Base-by-base conservation (phyloP, 2,797 vertebrate genomes). In the Chelonia mydas region DNA sequence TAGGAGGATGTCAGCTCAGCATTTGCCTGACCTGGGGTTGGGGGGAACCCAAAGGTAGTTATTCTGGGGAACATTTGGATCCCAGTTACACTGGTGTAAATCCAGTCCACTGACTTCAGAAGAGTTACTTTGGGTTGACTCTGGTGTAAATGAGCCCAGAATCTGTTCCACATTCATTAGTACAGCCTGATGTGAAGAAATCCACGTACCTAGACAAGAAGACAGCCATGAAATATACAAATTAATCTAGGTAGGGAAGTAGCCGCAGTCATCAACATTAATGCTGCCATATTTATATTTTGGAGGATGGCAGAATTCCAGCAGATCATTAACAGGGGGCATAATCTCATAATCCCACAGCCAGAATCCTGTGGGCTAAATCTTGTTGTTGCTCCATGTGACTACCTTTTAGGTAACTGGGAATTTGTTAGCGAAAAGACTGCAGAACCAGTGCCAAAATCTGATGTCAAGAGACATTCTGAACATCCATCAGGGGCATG, bases 401-500 rank as follows among this genome's bases (percentile, higher is more conserved):
- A 94, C 76, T 93, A 94, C 68, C 68, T 96, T 95, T 86, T 77
- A 93, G 86, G 25, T 91, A 85, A 74, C 79, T 12, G 65, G 81
- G 81, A 92, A 6, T 72, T 83, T 86, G 68, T 57, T 81, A 95
- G 93, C 84, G 88, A 95, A 97, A 96, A 94, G 88, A 95, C 90
- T 41, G 37, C 74, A 81, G 74, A 86, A 76, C 49, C n/a, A 87
- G 84, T 90, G 89, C 57, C 81, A 89, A n/a, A 2, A 15, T 84
- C 83, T 90, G 19, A 1, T 83, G 86, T 90, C 88, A 92, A 57
- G 90, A 33, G 87, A 37, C 77, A 83, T 93, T 87, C 93, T 84
- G 51, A 84, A 79, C 4, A 0, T 41, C 92, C 87, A 76, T 68
- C 88, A 90, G 86, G 87, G 86, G 84, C 78, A 79, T 41, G 68